phyloP scores from a whole-genome alignment of 2,113 vertebrate species.

The Platycercus adscitus region DNA sequence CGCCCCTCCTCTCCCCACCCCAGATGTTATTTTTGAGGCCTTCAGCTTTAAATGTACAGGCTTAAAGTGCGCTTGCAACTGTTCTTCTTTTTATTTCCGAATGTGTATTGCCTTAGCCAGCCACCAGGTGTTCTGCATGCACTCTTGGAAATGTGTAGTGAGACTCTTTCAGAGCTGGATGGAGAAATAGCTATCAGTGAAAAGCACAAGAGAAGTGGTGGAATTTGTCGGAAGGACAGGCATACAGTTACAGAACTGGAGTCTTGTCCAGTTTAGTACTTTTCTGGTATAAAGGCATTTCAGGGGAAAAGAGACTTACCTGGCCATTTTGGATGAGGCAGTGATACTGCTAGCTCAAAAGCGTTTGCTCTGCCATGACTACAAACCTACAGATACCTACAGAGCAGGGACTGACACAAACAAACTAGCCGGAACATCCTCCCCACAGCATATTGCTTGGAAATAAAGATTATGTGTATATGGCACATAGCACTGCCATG shows the following conservation, averaged over 20 bases:
- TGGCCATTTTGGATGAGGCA: neutral
- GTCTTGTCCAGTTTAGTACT: neutral
- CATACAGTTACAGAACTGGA: slow-evolving; percentile 7
- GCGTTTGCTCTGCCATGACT: neutral
- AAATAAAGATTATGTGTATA: neutral
- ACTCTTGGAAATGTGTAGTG: slow-evolving; percentile 71
- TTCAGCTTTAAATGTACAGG: slow-evolving; percentile 83
- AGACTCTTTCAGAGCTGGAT: slow-evolving; percentile 64
- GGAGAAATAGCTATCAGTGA: slow-evolving; percentile 54
- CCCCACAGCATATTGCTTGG: neutral
- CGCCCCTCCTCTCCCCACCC: neutral
- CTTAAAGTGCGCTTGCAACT: slow-evolving; percentile 82
- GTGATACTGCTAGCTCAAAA: neutral
- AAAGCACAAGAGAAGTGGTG: slow-evolving; percentile 58
- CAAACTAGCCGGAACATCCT: neutral
- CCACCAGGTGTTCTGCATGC: slow-evolving; percentile 80
- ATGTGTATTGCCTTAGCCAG: slow-evolving; percentile 87
- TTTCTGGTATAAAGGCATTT: neutral
- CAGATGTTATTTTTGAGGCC: slow-evolving; percentile 75
- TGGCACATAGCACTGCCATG: rapidly evolving
- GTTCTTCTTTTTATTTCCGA: slow-evolving; percentile 73
- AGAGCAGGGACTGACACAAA: neutral
- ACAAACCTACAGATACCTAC: neutral
- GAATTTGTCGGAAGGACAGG: neutral
- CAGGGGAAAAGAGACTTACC: neutral